Conservation (phyloP, 2,113 vertebrate genomes). For the Mustela lutreola region DNA sequence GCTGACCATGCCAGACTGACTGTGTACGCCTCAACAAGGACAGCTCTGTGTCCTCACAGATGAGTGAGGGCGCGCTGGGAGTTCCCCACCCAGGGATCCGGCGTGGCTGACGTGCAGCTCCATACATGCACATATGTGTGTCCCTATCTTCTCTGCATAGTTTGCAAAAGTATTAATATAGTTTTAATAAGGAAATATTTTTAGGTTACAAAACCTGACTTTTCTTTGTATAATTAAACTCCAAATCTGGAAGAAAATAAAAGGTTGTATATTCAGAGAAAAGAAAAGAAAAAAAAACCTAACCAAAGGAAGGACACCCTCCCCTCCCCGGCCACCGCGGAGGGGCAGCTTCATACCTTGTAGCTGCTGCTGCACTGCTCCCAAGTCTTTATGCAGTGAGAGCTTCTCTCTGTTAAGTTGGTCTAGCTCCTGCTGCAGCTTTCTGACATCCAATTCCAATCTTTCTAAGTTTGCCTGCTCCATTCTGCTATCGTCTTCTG, state of each 20-base stretch:
- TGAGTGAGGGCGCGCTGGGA: constrained; percentile 94
- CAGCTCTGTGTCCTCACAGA: constrained; percentile 92
- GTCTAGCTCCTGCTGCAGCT: constrained; percentile 86
- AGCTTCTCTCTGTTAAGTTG: constrained; percentile 82
- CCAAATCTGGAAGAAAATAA: constrained; percentile 48
- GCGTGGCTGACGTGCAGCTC: constrained; percentile 90
- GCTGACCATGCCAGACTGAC: constrained; percentile 67
- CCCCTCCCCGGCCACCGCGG: accelerated
- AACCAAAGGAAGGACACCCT: not conserved
- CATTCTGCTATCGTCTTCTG: constrained; percentile 84
- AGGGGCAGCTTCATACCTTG: constrained; percentile 78
- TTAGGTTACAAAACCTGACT: constrained; percentile 82
- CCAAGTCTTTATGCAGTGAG: constrained; percentile 75
- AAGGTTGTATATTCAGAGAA: constrained; percentile 40
- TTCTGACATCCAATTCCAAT: constrained; percentile 80
- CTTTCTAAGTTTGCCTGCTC: constrained; percentile 75
- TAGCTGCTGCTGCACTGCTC: constrained; percentile 81
- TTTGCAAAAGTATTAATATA: constrained; percentile 85
- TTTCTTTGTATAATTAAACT: constrained; percentile 73
- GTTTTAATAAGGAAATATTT: constrained; percentile 86
- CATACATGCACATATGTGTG: constrained; percentile 84
- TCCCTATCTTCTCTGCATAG: constrained; percentile 85
- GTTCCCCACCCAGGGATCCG: constrained; percentile 93
- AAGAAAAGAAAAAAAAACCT: not conserved
- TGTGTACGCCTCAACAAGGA: constrained; percentile 82